Conservation (phyloP, 2,113 vertebrate genomes). For the Pteronura brasiliensis region DNA sequence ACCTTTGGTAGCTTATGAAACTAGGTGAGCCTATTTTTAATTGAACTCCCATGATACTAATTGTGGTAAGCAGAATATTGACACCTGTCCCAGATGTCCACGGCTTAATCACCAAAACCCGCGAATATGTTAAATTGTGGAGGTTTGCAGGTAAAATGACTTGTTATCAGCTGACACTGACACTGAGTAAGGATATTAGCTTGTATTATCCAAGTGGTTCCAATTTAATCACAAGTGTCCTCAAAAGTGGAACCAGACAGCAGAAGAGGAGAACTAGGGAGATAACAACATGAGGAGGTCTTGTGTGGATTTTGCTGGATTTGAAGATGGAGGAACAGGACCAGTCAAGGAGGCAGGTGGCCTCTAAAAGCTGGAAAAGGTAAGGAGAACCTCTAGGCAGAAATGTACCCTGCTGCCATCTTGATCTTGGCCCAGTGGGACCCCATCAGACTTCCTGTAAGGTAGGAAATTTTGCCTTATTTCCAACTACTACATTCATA, state of each 20-base stretch:
- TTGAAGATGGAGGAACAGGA: background rate
- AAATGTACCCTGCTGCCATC: background rate
- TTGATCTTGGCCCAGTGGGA: background rate
- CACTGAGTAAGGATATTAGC: background rate
- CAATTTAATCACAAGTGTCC: background rate
- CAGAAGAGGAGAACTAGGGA: background rate
- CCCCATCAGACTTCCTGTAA: background rate
- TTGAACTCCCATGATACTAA: background rate
- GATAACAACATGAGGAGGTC: fast-evolving
- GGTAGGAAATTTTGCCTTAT: background rate
- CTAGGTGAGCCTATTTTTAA: background rate
- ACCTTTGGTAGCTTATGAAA: background rate
- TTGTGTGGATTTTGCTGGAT: background rate
- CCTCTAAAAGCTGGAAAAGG: background rate
- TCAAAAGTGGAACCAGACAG: background rate
- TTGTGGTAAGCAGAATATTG: background rate
- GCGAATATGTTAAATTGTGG: background rate
- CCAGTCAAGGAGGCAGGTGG: background rate
- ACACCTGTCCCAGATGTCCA: no score
- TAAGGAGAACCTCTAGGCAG: background rate
- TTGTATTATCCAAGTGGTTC: background rate
- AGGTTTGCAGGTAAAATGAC: background rate
- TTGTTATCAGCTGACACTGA: background rate
- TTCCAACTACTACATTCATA: background rate
- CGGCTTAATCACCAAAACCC: background rate